Base-by-base conservation (phyloP, 2,797 vertebrate species). In the Geranospiza caerulescens region DNA sequence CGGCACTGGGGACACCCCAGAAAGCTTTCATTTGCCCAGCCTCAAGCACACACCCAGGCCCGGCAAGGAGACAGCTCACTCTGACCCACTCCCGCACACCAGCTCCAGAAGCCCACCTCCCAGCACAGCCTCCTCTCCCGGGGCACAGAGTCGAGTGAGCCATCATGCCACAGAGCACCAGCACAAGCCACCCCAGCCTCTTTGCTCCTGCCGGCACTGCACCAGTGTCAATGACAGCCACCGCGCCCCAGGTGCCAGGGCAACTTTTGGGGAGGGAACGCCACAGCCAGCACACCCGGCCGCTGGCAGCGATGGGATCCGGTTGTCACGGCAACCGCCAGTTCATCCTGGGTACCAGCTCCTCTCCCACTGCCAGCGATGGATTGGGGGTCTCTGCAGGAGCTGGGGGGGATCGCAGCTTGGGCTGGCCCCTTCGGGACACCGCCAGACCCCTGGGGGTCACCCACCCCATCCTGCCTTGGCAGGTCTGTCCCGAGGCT, bases 281-380 rank as follows among this genome's bases (percentile, higher is more conserved):
- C 22, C 44, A 40, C 66, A 87, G 78, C 11, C 67, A 31, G 70
- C 94, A 72, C 72, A 89, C 45, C 67, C 9, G 11, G 80, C 76
- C 19, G 20, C 87, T 62, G 87, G 90, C 6, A 0, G 90, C 36
- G 48, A 96, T 91, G 48, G 76, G 94, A 92, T 95, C 68, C 0
- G 4, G 97, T 98, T 97, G 70, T 94, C 93, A 96, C 95, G 40
- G 97, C 82, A 98, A 98, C 97, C 17, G 25, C 71, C 26, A 29
- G 96, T 95, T 97, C 92, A 67, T 83, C 48, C 93, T 80, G 84
- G 95, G 96, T 67, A 82, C 38, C 60, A 29, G 67, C 63, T 95
- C 71, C 63, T 89, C 78, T 92, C 63, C 66, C 42, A 48, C 63
- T 15, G 3, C 44, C 11, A 10, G 62, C 0, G 7, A 52, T 11